phyloP scores from a whole-genome alignment of 2,113 vertebrate genomes.

The Protomyctophum bolini region DNA sequence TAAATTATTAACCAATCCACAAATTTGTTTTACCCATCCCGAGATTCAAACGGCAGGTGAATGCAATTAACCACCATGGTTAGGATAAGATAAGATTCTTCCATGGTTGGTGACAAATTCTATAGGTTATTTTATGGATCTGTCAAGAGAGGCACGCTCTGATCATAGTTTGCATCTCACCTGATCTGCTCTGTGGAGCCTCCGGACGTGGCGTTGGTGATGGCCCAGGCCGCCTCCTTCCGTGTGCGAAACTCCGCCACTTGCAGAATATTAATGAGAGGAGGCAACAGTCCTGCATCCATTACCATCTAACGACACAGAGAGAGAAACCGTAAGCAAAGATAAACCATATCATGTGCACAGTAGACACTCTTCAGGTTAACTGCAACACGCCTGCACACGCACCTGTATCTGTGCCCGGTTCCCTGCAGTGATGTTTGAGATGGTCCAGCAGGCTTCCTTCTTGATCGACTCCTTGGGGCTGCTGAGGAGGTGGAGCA shows the following conservation, averaged over 20 bases:
- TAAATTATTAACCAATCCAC: too few relatives aligned
- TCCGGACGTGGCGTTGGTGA: constrained; percentile 96
- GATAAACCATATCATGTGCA: too few relatives aligned
- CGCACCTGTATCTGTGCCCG: constrained; percentile 95
- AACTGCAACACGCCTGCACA: not conserved
- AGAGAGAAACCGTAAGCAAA: too few relatives aligned
- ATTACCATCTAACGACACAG: constrained; percentile 87
- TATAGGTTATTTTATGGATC: too few relatives aligned
- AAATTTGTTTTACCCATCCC: too few relatives aligned
- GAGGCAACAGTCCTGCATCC: constrained; percentile 91
- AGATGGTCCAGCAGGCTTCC: constrained; percentile 99
- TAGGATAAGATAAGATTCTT: too few relatives aligned
- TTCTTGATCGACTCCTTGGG: constrained; percentile 99
- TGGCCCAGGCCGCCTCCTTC: constrained; percentile 98
- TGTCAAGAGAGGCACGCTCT: too few relatives aligned
- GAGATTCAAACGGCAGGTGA: too few relatives aligned
- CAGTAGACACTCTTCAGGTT: too few relatives aligned
- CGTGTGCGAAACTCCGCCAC: constrained; percentile 96
- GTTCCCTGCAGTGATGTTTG: constrained; percentile 98
- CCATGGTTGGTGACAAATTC: too few relatives aligned
- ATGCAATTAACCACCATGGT: too few relatives aligned
- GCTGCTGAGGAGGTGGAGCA: constrained; percentile 94
- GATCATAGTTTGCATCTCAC: constrained; percentile 30
- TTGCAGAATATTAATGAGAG: constrained; percentile 95
- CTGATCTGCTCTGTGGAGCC: constrained; percentile 96